These are phyloP conservation scores for Halotydeus destructor DNA, from an alignment of 1,140 invertebrate species.

Conservation along the genomic window DNA sequence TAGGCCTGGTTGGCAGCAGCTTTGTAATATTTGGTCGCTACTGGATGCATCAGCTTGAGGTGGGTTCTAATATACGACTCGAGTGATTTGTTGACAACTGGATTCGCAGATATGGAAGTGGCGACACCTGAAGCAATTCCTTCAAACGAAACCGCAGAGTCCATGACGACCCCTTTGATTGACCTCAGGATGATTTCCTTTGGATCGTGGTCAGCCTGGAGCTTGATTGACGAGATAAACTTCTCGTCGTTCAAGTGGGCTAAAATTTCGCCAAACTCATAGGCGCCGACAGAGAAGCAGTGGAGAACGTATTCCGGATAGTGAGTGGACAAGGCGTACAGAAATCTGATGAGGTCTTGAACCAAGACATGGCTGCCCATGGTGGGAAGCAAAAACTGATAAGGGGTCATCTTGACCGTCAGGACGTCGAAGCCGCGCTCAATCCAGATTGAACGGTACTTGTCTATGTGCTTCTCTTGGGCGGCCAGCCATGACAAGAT, in stretches of 20 bases:
- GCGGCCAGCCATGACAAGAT: slow-evolving; percentile 63
- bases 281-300: slow-evolving; percentile 42
- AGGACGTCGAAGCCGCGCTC: slow-evolving; percentile 65
- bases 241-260: not conserved
- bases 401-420: slow-evolving; percentile 51
- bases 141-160: slow-evolving; percentile 9
- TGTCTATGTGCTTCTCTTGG: slow-evolving; percentile 53
- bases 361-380: slow-evolving; percentile 41
- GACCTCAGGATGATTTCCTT: not conserved
- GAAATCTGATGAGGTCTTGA: slow-evolving; percentile 43
- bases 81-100: slow-evolving; percentile 13
- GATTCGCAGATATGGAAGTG: slow-evolving; percentile 1
- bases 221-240: not conserved
- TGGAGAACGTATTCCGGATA: slow-evolving; percentile 49
- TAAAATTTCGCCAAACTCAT: slow-evolving; percentile 14
- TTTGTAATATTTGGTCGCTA: slow-evolving; percentile 51
- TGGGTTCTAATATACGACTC: slow-evolving; percentile 38
- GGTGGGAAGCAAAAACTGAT: slow-evolving; percentile 56
- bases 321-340: slow-evolving; percentile 34
- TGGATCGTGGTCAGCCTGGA: no score
- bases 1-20: slow-evolving; percentile 3
- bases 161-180: slow-evolving; percentile 10
- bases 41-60: slow-evolving; percentile 47
- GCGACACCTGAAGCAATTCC: slow-evolving; percentile 6
- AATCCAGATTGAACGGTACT: slow-evolving; percentile 57